Evolutionary conservation across 23 tunicate genomes (phyloP).

Genomic region (Clavelina lepadiformis): DNA sequence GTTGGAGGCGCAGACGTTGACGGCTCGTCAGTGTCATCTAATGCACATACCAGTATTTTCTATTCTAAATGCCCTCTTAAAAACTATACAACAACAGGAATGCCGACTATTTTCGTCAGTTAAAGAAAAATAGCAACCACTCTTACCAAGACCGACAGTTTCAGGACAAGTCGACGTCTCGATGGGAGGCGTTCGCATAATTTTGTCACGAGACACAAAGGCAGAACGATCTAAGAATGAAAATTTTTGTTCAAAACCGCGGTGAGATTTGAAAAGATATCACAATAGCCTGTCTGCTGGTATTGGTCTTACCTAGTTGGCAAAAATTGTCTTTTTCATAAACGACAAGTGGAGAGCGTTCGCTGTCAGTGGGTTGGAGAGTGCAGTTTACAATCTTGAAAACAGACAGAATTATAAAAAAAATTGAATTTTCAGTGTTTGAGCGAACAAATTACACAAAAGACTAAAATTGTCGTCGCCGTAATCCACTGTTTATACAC

Average conservation of each 20-base stretch:
- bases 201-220: constrained; percentile 28
- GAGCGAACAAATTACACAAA: no score
- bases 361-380: neutral
- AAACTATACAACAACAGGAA: no score
- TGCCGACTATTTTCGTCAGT: neutral
- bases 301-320: constrained; percentile 19
- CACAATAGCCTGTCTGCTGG: neutral
- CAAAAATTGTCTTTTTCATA: constrained; percentile 5
- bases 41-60: no score
- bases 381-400: constrained; percentile 25
- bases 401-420: neutral
- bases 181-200: constrained; percentile 31
- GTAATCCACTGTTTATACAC: neutral
- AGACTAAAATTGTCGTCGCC: no score
- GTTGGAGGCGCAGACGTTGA: no score
- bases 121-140: neutral
- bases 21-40: no score
- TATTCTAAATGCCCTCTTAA: no score
- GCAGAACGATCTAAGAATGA: constrained; percentile 35
- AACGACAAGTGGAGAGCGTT: constrained; percentile 12
- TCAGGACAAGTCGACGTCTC: neutral
- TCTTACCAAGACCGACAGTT: neutral
- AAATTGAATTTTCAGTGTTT: no score
- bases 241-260: neutral
- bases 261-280: neutral